Conservation (phyloP, 2,888 invertebrate species). For the Dysmachus trigonus region DNA sequence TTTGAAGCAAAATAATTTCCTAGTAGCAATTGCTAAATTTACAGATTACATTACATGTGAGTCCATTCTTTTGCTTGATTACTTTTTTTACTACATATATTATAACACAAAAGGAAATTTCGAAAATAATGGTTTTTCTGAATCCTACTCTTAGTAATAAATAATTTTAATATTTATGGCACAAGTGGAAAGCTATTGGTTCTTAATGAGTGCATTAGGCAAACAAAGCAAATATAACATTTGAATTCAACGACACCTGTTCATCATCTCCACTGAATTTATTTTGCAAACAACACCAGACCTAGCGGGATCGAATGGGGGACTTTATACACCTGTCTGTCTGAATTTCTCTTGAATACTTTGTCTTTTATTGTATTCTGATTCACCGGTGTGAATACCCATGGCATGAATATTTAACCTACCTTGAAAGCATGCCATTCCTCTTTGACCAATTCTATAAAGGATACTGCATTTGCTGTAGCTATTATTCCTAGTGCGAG, state of each 20-base stretch:
- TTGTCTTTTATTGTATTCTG: neutral
- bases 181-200: neutral
- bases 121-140: neutral
- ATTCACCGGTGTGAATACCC: neutral
- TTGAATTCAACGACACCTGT: neutral
- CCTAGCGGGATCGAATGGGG: neutral
- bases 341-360: neutral
- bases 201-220: too few relatives aligned
- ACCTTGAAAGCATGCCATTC: constrained; percentile 85
- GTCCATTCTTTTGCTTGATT: neutral
- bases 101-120: too few relatives aligned
- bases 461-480: constrained; percentile 73
- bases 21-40: neutral
- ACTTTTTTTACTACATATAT: too few relatives aligned
- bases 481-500: constrained; percentile 66
- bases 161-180: too few relatives aligned
- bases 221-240: neutral
- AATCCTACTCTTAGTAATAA: neutral
- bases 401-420: constrained; percentile 53
- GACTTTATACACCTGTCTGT: neutral
- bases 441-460: constrained; percentile 76
- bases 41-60: neutral
- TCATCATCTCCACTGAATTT: neutral
- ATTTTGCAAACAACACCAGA: neutral
- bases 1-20: neutral